These are phyloP conservation scores for Mionectes macconnelli DNA, from an alignment of 2,113 vertebrate species.

Conservation along the genomic window DNA sequence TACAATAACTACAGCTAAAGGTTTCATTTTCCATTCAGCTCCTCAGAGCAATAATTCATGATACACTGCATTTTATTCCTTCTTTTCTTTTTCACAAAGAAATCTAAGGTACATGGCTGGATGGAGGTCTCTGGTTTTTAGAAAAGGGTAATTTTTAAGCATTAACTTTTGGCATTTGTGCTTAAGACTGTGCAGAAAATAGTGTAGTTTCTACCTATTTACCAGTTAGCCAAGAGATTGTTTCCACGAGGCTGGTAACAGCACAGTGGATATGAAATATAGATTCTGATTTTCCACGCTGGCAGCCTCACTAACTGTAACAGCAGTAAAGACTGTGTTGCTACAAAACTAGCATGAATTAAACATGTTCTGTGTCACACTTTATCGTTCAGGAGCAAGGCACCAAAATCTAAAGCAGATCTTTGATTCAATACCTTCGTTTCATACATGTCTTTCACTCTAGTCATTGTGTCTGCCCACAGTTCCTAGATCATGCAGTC, in stretches of 20 bases:
- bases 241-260: neutral
- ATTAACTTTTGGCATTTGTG: neutral
- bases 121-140: neutral
- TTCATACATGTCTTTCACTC: neutral
- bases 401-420: neutral
- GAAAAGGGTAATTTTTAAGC: neutral
- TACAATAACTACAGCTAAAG: neutral
- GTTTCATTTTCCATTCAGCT: neutral
- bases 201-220: neutral
- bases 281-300: neutral
- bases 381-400: neutral
- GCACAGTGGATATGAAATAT: neutral
- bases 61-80: neutral
- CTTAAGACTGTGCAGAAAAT: neutral
- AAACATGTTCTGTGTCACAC: neutral
- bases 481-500: neutral
- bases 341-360: neutral
- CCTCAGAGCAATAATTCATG: neutral
- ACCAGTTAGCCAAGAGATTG: neutral
- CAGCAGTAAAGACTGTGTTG: neutral
- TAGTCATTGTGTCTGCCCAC: neutral
- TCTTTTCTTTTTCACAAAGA: neutral
- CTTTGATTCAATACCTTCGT: neutral
- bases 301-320: neutral
- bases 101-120: neutral